A percentile compares a stretch with the other conserved stretches of the same genome.
These are phyloP conservation scores for Odiellus spinosus DNA, from an alignment of 2,888 invertebrate genomes.

Conservation along the genomic window DNA sequence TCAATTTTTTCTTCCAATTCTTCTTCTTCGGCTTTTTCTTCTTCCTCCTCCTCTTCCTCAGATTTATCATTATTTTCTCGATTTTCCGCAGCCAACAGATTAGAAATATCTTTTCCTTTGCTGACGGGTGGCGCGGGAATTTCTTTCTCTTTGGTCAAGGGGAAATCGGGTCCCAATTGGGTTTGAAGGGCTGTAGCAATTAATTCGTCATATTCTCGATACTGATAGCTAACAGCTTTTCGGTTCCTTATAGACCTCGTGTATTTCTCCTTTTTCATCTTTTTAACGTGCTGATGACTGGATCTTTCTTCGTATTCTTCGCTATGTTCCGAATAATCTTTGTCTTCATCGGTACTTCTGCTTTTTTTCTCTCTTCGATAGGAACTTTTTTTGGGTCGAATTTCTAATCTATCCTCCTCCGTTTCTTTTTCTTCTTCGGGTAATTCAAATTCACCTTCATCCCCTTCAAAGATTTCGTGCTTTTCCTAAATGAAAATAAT, in stretches of 20 bases:
- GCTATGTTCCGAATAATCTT: too few species aligned
- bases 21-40: slow-evolving; percentile 32
- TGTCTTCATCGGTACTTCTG: slow-evolving; percentile 33
- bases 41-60: slow-evolving; percentile 29
- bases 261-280: background rate
- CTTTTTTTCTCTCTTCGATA: slow-evolving; percentile 1
- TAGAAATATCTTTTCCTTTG: slow-evolving; percentile 81
- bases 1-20: slow-evolving; percentile 15
- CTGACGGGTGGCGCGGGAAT: slow-evolving; percentile 25
- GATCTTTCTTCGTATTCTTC: slow-evolving; percentile 32
- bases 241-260: slow-evolving; percentile 16
- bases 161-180: too few species aligned
- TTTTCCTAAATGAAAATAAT: too few species aligned
- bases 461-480: slow-evolving; percentile 4
- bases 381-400: slow-evolving; percentile 1
- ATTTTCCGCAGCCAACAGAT: slow-evolving; percentile 42
- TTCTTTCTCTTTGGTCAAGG: too few species aligned
- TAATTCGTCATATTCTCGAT: slow-evolving; percentile 87
- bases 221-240: slow-evolving; percentile 45
- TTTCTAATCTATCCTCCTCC: slow-evolving; percentile 8
- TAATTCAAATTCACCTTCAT: slow-evolving; percentile 4
- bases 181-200: slow-evolving; percentile 60
- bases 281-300: slow-evolving; percentile 20
- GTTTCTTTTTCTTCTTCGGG: slow-evolving; percentile 9
- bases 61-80: background rate